Evolutionary conservation across 2,888 invertebrate species (phyloP), one percentile per base, ranked within the genome.

Genomic region (Latrodectus hesperus): DNA sequence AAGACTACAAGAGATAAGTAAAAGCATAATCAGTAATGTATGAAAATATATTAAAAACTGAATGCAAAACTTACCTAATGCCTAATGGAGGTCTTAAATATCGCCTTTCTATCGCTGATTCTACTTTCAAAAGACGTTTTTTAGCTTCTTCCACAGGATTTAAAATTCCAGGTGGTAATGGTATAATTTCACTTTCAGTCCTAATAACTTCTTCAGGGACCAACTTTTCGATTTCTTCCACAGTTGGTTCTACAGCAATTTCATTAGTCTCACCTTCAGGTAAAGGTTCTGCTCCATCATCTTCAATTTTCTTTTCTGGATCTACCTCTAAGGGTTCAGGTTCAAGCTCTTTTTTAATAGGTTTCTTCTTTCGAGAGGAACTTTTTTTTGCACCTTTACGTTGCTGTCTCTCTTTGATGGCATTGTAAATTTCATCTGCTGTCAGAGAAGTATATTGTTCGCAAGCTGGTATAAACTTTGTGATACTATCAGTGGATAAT

Each of bases 81-180:
- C 90, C 90, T 51, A 90, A 80, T 60, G 90, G 90, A 52, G 90
- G 90, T 68, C 89, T 90, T 10, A 90, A 67, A 78, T 90, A 90
- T 90, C 99, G 94, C 90, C 98, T 93, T 92, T 99, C 99, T 80
- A 99, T 97, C 90, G 97, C 97, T 0, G 95, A 95, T 92, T 99
- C 98, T 16, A 99, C 93, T 0, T 95, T 94, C 8, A 96, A 94
- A 81, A 99, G 94, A 91, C 97, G 94, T 91, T 95, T 95, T 60
- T 94, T 94, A 91, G 95, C 94, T 92, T 95, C 93, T 92, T 94
- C 93, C 90, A 95, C 90, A 1, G 92, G 91, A 90, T 92, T 89
- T 49, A 90, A n/a, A 16, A 74, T 82, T 9, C 87, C 77, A 64
- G 73, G 49, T 26, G 88, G 83, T 14, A 88, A 17, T 22, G 79